Base-by-base conservation (phyloP, 2,113 vertebrate genomes). In the Neomonachus schauinslandi region DNA sequence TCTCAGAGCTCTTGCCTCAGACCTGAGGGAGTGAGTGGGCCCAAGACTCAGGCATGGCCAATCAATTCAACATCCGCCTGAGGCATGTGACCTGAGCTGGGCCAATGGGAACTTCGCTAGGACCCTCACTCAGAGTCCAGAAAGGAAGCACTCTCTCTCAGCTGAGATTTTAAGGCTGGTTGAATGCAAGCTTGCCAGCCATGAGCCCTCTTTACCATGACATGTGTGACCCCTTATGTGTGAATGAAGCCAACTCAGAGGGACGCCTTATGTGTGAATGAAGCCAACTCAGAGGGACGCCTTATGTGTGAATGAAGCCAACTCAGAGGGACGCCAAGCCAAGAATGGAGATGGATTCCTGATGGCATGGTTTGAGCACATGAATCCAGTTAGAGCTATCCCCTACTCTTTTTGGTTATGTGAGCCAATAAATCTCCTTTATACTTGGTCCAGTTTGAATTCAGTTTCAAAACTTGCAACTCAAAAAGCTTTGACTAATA, bases 391-490 rank as follows among this genome's bases (percentile, higher is more conserved):
- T 10, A 36, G 63, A 80, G 91, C 33, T 63, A n/a, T 9, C 49
- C 72, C 63, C 10, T 82, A 71, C 2, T 63, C 7, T 85, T 94
- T 91, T 42, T 94, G 14, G 13, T 94, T 80, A 57, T 76, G 12
- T 96, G 36, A 83, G n/a, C 59, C 31, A 89, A n/a, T 65, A 72
- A 76, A 86, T 36, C 61, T 46, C 18, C 49, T 55, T 59, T 57
- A 26, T 92, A 59, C 28, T 92, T 92, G 63, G 80, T 81, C 6
- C 12, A 94, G 28, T 24, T 69, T 84, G 69, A 97, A 93, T 61
- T 88, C 14, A 49, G 55, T 95, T 96, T 94, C 88, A 90, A 96
- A 97, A 95, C n/a, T 72, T 49, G 42, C 42, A 77, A 49, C 74
- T 77, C 7, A 31, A 28, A 76, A 46, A 49, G 74, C 74, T 49